These are phyloP conservation scores for Euleptes europaea DNA, from an alignment of 2,113 vertebrate species.

Conservation along the genomic window DNA sequence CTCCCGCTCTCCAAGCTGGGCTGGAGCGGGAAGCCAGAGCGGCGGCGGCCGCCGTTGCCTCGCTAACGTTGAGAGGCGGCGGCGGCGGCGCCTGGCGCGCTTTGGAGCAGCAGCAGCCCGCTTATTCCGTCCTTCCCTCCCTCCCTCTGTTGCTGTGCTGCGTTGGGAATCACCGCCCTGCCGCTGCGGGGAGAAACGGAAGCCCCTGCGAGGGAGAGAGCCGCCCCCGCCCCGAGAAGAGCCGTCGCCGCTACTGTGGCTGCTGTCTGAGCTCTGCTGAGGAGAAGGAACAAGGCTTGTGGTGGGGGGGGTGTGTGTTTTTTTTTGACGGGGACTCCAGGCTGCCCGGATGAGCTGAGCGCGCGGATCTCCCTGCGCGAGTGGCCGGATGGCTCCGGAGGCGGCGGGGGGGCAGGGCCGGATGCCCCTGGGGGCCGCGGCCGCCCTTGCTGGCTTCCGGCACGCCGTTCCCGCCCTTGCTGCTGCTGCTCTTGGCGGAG, in stretches of 20 bases:
- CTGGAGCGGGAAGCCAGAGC: background rate
- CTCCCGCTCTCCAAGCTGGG: background rate
- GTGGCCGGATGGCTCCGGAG: conserved; percentile 30
- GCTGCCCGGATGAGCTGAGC: conserved; percentile 25
- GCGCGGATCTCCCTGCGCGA: conserved; percentile 29
- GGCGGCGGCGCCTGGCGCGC: conserved; percentile 23
- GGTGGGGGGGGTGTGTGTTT: too few relatives aligned
- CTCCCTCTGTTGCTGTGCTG: conserved; percentile 18
- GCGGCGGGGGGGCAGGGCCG: conserved; percentile 50
- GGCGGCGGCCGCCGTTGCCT: background rate
- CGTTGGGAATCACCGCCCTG: background rate
- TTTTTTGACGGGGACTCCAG: background rate
- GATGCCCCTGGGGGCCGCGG: conserved; percentile 61
- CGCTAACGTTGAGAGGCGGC: background rate
- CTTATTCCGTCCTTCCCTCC: background rate
- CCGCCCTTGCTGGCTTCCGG: conserved; percentile 57
- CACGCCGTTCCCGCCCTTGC: conserved; percentile 38
- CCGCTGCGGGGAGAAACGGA: conserved; percentile 9
- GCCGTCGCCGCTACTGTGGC: background rate
- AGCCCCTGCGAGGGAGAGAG: background rate
- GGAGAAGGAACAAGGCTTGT: conserved; percentile 6
- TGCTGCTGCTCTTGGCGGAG: conserved; percentile 45
- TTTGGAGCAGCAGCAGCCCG: conserved; percentile 13
- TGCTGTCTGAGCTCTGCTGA: conserved; percentile 3
- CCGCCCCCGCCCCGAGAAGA: background rate